A percentile compares a stretch with the other conserved stretches of the same genome.
Evolutionary conservation across 2,797 vertebrate species (phyloP).

Genomic region (Sciaenops ocellatus): DNA sequence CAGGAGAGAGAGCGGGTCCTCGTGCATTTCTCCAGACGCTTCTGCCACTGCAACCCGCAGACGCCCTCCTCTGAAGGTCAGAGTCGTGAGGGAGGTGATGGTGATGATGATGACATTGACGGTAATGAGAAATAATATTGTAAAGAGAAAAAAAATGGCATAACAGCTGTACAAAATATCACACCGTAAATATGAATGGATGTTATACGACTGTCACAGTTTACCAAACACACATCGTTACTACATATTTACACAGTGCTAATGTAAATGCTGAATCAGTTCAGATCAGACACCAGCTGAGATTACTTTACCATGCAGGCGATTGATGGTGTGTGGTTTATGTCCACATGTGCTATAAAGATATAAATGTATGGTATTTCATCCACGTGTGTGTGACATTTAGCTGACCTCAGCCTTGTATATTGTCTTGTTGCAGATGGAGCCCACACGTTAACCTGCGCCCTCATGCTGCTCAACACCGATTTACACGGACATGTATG

Average conservation of each 20-base stretch:
- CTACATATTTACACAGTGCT: neutral
- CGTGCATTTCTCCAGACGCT: conserved; percentile 95
- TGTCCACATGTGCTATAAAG: neutral
- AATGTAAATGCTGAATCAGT: conserved; percentile 2
- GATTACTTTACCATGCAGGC: neutral
- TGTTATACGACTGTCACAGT: neutral
- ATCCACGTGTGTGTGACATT: conserved; percentile 22
- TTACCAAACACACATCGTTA: conserved; percentile 5
- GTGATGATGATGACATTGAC: conserved; percentile 7
- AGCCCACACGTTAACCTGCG: conserved; percentile 95
- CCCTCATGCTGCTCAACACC: conserved; percentile 97
- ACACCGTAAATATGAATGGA: neutral
- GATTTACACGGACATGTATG: conserved; percentile 97
- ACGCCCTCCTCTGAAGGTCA: conserved; percentile 92
- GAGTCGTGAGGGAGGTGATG: conserved; percentile 11
- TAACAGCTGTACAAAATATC: neutral
- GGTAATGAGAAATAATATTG: conserved; percentile 19
- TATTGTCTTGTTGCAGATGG: conserved; percentile 87
- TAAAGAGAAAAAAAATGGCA: neutral
- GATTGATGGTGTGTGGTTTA: neutral
- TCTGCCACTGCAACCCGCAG: conserved; percentile 92
- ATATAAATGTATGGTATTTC: neutral
- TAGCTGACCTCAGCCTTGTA: conserved; percentile 42
- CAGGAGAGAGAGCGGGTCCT: conserved; percentile 96
- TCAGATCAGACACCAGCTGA: neutral